Evolutionary conservation across 2,797 vertebrate genomes (phyloP).

Genomic region (Dendrocincla fuliginosa): DNA sequence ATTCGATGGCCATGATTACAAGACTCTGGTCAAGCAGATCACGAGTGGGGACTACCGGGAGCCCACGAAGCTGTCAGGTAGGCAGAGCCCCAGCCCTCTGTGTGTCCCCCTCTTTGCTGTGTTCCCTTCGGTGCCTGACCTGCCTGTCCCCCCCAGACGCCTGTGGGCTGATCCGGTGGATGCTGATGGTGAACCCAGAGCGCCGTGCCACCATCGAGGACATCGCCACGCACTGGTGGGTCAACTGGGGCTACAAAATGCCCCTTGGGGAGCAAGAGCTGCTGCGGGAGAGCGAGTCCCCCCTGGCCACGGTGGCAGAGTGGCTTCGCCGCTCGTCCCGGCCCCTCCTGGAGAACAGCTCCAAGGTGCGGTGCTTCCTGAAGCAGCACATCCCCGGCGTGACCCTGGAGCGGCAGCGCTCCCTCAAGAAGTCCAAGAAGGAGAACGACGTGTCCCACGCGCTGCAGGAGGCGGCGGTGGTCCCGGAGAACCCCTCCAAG

Average conservation of each 20-base stretch:
- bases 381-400: slow-evolving; percentile 79
- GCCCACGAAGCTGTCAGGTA: slow-evolving; percentile 89
- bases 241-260: slow-evolving; percentile 92
- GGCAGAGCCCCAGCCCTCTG: background rate
- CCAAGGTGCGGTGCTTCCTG: slow-evolving; percentile 91
- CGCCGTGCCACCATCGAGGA: slow-evolving; percentile 92
- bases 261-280: slow-evolving; percentile 79
- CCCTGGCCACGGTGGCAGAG: slow-evolving; percentile 81
- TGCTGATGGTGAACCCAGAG: slow-evolving; percentile 96
- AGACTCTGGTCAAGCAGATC: slow-evolving; percentile 91
- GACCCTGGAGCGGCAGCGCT: slow-evolving; percentile 86
- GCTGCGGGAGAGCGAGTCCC: slow-evolving; percentile 66
- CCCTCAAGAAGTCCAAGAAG: slow-evolving; percentile 91
- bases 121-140: background rate
- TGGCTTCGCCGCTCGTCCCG: slow-evolving; percentile 93
- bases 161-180: slow-evolving; percentile 96
- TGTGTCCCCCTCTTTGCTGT: rapidly evolving
- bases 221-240: slow-evolving; percentile 96
- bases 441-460: slow-evolving; percentile 89
- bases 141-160: slow-evolving; percentile 82
- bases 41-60: slow-evolving; percentile 90
- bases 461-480: slow-evolving; percentile 72
- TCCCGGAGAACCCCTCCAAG: slow-evolving; percentile 65
- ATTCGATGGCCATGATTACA: slow-evolving; percentile 92
- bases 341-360: slow-evolving; percentile 90